Evolutionary conservation across 2,797 vertebrate genomes (phyloP).

Genomic region (Choloepus didactylus): DNA sequence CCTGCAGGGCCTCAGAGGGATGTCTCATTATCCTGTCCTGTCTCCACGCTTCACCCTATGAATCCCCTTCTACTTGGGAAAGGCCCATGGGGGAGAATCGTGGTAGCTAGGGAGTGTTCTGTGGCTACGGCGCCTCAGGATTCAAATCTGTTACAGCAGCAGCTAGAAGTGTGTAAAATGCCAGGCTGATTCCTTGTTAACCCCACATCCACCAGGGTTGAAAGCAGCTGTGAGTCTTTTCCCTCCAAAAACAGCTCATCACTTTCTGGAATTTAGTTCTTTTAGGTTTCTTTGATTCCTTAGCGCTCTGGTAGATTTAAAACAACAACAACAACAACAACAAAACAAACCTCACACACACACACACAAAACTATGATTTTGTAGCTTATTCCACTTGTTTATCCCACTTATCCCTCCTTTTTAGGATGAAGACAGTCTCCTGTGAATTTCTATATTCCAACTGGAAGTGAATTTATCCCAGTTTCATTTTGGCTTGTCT

Average conservation of each 20-base stretch:
- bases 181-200: not conserved
- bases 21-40: not conserved
- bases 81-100: not conserved
- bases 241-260: not conserved
- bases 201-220: not conserved
- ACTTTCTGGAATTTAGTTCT: not conserved
- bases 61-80: too few relatives aligned
- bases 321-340: not conserved
- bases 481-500: not conserved
- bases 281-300: slow-evolving; percentile 15
- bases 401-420: not conserved
- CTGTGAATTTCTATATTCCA: not conserved
- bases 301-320: not conserved
- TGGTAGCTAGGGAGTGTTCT: not conserved
- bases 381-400: not conserved
- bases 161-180: not conserved
- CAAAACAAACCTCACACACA: not conserved
- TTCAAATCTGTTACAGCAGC: not conserved
- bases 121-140: not conserved
- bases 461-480: not conserved
- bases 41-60: not conserved
- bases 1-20: not conserved
- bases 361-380: not conserved
- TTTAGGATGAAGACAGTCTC: not conserved
- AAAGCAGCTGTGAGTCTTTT: not conserved